A percentile compares a stretch with the other conserved stretches of the same genome.
These are phyloP conservation scores for Engraulis encrasicolus DNA, from an alignment of 2,113 vertebrate genomes.

Conservation along the genomic window DNA sequence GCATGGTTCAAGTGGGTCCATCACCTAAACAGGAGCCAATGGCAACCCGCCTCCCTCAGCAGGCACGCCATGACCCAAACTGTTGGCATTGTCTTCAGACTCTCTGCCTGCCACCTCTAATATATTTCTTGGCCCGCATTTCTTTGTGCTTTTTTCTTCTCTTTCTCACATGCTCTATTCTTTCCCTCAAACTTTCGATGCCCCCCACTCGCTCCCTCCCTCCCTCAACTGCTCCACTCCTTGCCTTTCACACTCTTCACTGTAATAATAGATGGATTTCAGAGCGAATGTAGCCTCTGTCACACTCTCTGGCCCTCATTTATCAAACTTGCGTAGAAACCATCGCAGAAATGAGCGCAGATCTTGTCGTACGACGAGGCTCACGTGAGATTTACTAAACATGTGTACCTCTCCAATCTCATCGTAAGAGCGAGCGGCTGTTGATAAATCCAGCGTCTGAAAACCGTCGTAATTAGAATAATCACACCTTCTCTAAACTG, in stretches of 20 bases:
- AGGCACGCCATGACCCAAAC: background rate
- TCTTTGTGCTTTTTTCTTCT: background rate
- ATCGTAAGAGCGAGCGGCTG: too few species aligned
- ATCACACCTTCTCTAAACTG: too few species aligned
- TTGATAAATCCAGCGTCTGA: too few species aligned
- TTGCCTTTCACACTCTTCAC: background rate
- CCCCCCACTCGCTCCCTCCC: background rate
- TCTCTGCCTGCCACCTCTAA: background rate
- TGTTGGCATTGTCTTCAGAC: background rate
- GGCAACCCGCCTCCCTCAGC: background rate
- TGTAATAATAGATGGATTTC: conserved; percentile 8
- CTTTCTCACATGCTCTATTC: background rate
- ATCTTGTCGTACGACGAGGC: too few species aligned
- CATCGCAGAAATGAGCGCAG: too few species aligned
- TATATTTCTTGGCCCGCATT: background rate
- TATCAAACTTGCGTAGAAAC: too few species aligned
- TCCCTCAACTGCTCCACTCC: background rate
- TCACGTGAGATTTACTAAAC: too few species aligned
- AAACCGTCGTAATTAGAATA: too few species aligned
- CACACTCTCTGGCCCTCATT: too few species aligned
- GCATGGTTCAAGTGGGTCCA: background rate
- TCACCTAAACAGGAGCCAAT: background rate
- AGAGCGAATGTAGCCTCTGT: background rate
- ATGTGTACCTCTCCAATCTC: too few species aligned
- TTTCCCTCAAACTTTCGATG: background rate